Conservation (phyloP, 2,797 vertebrate genomes). For the Momotus momota region DNA sequence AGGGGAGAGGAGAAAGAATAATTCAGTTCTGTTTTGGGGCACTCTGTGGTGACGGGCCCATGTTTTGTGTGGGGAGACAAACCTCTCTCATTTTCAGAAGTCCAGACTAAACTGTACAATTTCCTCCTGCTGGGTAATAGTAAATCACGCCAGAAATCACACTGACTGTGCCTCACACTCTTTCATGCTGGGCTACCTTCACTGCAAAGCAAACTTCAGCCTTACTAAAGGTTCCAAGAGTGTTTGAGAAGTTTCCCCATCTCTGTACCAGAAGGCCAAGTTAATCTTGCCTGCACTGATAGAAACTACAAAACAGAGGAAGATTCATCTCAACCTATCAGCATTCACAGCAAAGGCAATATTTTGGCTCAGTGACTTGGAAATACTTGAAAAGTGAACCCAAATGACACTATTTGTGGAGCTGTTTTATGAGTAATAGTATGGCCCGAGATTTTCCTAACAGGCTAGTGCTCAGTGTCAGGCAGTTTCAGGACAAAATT, state of each 20-base stretch:
- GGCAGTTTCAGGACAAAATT: neutral
- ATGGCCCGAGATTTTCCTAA: neutral
- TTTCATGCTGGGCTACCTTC: neutral
- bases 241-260: neutral
- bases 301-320: neutral
- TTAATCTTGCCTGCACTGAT: neutral
- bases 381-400: neutral
- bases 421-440: neutral
- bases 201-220: neutral
- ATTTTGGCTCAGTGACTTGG: neutral
- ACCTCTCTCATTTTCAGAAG: neutral
- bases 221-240: neutral
- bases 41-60: neutral
- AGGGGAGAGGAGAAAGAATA: neutral
- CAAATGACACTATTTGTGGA: neutral
- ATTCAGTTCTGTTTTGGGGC: neutral
- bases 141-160: neutral
- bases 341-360: neutral
- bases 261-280: neutral
- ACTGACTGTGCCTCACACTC: neutral
- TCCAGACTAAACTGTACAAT: neutral
- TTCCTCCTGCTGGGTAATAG: neutral
- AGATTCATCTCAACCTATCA: neutral
- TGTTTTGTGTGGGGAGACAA: neutral
- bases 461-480: accelerated